Evolutionary conservation across 2,113 vertebrate genomes (phyloP), one percentile per base, ranked within the genome.

Genomic region (Ranitomeya variabilis): DNA sequence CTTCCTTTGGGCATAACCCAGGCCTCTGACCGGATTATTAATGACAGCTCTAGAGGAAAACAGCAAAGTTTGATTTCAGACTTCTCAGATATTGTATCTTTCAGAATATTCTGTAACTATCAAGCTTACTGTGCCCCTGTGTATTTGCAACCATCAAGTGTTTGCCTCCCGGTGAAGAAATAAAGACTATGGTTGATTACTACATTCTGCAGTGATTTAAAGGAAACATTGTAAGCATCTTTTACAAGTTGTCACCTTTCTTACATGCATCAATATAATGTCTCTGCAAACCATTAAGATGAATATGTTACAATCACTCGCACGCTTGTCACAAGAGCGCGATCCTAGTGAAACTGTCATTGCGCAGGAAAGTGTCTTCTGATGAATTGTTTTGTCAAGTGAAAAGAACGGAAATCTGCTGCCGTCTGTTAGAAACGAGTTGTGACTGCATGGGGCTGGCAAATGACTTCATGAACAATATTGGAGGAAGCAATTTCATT

Each of bases 301-400:
- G 57, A 62, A 81, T 18, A 37, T 62, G 57, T 81, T 81, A 2
- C 55, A 26, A 26, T 62, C 79, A 81, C 79, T 81, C 57, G 62
- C 79, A 19, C 8, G 11, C 57, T 31, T 62, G 79, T 81, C 59
- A 81, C 23, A 11, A 31, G 79, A 62, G 31, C 55, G 16, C 79
- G 62, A 59, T 62, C 55, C 79, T 81, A 62, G 23, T 62, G 79
- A 57, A 81, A 62, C 57, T 81, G 79, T 81, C 79, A 81, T 81
- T 57, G 19, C 57, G 31, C 78, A 81, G 23, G 57, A 62, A 81
- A 81, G 79, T 81, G 79, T 62, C 55, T 81, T 81, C 79, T 81
- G 79, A 81, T 81, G 79, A 62, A 81, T 81, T 81, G 79, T 81
- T 81, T n/a, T 62, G 79, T 81, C 78, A 62, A 81, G 59, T 37